Evolutionary conservation across 2,113 vertebrate species (phyloP).

Genomic region (Thermophis baileyi): DNA sequence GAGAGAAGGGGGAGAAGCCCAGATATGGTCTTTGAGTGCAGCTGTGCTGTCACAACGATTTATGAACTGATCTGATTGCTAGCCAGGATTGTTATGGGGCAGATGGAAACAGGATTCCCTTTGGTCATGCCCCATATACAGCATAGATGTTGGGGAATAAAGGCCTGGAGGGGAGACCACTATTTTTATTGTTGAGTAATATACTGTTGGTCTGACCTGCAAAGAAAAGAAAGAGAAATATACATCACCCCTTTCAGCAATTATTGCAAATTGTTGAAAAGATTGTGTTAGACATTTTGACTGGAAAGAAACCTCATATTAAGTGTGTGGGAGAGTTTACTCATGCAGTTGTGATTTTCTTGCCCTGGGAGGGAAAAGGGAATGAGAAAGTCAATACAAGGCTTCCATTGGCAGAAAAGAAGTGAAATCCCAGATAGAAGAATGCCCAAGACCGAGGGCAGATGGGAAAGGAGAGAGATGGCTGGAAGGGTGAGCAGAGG

Average conservation of each 20-base stretch:
- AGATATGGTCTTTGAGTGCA: neutral
- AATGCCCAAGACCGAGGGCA: neutral
- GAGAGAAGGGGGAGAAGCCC: neutral
- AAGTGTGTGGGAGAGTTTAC: neutral
- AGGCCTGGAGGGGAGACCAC: neutral
- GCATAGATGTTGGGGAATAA: neutral
- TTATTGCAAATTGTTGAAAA: neutral
- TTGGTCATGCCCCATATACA: neutral
- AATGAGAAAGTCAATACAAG: neutral
- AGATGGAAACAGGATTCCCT: neutral
- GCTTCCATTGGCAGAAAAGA: neutral
- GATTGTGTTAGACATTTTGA: neutral
- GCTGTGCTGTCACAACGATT: neutral
- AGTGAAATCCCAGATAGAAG: neutral
- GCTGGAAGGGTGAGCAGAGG: neutral
- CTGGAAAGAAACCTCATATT: neutral
- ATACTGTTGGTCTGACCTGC: neutral
- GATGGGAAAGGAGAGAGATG: neutral
- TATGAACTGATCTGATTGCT: neutral
- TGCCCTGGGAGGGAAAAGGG: neutral
- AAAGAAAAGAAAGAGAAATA: neutral
- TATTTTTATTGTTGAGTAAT: neutral
- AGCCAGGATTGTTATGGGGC: neutral
- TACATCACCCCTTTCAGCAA: neutral
- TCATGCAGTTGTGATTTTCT: neutral